Conservation (phyloP, 2,113 vertebrate species). For the Emberiza fucata region DNA sequence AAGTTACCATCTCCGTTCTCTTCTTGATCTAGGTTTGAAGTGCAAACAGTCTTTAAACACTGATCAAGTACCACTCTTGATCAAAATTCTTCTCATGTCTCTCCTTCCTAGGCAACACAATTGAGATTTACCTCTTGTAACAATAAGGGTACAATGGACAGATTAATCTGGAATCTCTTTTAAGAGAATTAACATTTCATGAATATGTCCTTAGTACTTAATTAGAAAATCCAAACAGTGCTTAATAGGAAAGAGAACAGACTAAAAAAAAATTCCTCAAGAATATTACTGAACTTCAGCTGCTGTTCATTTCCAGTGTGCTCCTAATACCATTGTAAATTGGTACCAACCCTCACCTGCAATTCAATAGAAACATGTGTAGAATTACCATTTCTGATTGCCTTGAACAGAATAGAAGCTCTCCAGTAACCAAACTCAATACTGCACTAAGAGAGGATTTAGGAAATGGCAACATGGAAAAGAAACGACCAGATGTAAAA, state of each 20-base stretch:
- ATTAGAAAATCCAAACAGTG: neutral
- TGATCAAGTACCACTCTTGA: neutral
- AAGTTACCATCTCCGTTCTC: neutral
- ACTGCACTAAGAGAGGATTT: neutral
- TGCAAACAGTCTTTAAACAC: neutral
- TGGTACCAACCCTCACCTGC: neutral
- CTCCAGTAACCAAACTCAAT: neutral
- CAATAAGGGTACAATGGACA: neutral
- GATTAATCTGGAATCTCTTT: neutral
- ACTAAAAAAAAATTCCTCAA: neutral
- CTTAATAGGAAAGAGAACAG: neutral
- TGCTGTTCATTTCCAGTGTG: neutral
- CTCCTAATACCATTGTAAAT: neutral
- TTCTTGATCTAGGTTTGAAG: neutral
- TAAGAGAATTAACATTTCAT: neutral
- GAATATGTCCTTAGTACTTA: neutral
- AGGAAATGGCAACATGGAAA: neutral
- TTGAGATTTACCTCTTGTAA: neutral
- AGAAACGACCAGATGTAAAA: neutral
- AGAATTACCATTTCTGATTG: neutral
- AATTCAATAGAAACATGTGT: neutral
- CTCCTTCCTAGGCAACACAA: neutral
- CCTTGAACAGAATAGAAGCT: neutral
- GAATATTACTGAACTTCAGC: neutral
- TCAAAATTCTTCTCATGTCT: neutral